Percentiles rank a stretch among this genome's conserved stretches.
These are phyloP conservation scores for Coregonus ussuriensis DNA, from an alignment of 2,797 vertebrate genomes.

Conservation along the genomic window DNA sequence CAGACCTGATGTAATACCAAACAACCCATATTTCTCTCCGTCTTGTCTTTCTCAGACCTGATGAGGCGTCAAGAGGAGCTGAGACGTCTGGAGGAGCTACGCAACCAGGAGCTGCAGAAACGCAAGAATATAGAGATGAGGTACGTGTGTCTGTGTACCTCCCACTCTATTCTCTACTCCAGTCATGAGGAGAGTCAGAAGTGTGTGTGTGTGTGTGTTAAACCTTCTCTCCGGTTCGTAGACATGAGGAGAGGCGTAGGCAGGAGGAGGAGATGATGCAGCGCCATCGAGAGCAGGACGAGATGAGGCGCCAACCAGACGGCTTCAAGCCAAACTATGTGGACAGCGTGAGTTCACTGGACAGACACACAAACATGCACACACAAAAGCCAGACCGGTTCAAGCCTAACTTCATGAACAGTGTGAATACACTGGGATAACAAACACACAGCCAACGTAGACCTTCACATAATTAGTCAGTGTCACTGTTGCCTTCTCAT, in stretches of 20 bases:
- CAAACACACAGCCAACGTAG: not conserved
- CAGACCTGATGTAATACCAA: too few species aligned
- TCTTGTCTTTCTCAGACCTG: slow-evolving; percentile 79
- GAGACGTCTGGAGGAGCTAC: slow-evolving; percentile 91
- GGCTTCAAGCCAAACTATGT: slow-evolving; percentile 91
- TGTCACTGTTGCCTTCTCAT: not conserved
- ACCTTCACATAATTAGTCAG: not conserved
- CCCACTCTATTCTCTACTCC: not conserved
- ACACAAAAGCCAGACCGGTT: not conserved
- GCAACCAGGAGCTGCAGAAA: slow-evolving; percentile 96
- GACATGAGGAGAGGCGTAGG: slow-evolving; percentile 92
- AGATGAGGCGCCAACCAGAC: slow-evolving; percentile 85
- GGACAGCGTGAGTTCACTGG: slow-evolving; percentile 87
- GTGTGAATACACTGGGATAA: not conserved
- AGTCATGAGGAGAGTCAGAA: slow-evolving; percentile 56
- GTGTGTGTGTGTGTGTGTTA: slow-evolving; percentile 60
- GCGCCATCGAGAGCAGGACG: slow-evolving; percentile 90
- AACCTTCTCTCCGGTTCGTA: slow-evolving; percentile 41
- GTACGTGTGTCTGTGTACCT: slow-evolving; percentile 60
- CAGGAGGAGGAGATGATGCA: slow-evolving; percentile 92
- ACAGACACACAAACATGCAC: not conserved
- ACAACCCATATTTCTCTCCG: not conserved
- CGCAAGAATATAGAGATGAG: slow-evolving; percentile 96
- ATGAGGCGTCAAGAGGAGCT: slow-evolving; percentile 97
- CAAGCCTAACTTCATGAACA: not conserved